Conservation (phyloP, 2,888 invertebrate species). For the Laothoe populi region DNA sequence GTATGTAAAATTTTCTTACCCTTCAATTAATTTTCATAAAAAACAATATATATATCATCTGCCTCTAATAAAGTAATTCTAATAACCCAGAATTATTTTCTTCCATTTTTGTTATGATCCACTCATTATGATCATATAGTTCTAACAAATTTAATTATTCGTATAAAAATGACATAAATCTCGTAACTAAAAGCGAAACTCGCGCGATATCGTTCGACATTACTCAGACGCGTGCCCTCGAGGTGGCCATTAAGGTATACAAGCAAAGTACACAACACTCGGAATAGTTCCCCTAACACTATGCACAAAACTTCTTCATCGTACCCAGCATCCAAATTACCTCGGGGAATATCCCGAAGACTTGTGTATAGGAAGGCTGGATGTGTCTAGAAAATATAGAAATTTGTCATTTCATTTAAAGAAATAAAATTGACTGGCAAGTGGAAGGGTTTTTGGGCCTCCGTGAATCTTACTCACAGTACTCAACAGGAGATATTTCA, state of each 20-base stretch:
- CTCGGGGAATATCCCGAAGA: conserved; percentile 57
- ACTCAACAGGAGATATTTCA: too few relatives aligned
- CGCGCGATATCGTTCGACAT: conserved; percentile 31
- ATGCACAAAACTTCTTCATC: conserved; percentile 74
- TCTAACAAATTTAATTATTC: not conserved
- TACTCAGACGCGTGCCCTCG: conserved; percentile 50
- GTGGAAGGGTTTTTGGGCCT: too few relatives aligned
- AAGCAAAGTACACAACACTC: conserved; percentile 58
- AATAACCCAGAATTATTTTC: too few relatives aligned
- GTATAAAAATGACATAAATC: conserved; percentile 8
- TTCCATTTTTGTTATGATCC: too few relatives aligned
- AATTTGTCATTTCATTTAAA: too few relatives aligned
- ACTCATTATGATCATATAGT: too few relatives aligned
- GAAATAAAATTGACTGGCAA: too few relatives aligned
- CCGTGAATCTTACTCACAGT: too few relatives aligned
- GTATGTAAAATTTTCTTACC: too few relatives aligned
- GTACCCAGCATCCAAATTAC: conserved; percentile 74
- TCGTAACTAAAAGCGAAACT: conserved; percentile 3
- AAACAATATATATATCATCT: too few relatives aligned
- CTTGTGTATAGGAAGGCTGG: conserved; percentile 33
- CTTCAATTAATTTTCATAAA: too few relatives aligned
- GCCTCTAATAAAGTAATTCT: too few relatives aligned
- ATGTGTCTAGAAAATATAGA: conserved; percentile 31
- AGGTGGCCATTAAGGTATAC: conserved; percentile 72
- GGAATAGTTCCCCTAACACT: conserved; percentile 67